Evolutionary conservation across 1,140 invertebrate species (phyloP), one percentile per base, ranked within the genome.

Genomic region (Penaeus vannamei): DNA sequence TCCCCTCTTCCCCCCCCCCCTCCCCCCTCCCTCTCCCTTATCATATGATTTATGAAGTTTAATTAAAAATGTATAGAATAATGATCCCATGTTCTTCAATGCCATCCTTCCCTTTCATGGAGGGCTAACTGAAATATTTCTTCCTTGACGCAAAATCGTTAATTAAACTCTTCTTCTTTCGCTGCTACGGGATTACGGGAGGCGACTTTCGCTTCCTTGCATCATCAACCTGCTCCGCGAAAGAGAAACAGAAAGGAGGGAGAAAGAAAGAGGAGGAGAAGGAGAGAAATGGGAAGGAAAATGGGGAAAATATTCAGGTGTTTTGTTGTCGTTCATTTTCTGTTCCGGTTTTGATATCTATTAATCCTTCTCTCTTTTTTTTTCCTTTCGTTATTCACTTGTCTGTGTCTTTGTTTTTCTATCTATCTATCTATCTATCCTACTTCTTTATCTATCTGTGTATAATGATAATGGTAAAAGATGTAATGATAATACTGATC

Each of bases 41-140:
- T 66, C 87, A n/a, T 26, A 90, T 90, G 89, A 90, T 90, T 86
- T 84, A 90, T 87, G 89, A 90, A 86, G 85, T 87, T 90, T 87
- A 90, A 90, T 90, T 90, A 90, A 90, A 90, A 90, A 84, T 90
- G 89, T 90, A 90, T 90, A 90, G 89, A 90, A 90, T 90, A 90
- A 87, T 90, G 89, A 81, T 85, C 32, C 81, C 85, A 32, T 87
- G 86, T 90, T 90, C 86, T 90, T 90, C 89, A 90, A 90, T 90
- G 89, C 89, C 89, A 32, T 20, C 85, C 89, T 80, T 79, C 89
- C 85, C 89, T 90, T 90, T 90, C 86, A 85, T 90, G 89, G 66
- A 90, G 61, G 84, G 85, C 85, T 86, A 76, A 62, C 80, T 90
- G 89, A 90, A 77, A 90, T 90, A 90, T 90, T 84, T 90, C 89